Conservation (phyloP, 2,797 vertebrate species). For the Myotis myotis region DNA sequence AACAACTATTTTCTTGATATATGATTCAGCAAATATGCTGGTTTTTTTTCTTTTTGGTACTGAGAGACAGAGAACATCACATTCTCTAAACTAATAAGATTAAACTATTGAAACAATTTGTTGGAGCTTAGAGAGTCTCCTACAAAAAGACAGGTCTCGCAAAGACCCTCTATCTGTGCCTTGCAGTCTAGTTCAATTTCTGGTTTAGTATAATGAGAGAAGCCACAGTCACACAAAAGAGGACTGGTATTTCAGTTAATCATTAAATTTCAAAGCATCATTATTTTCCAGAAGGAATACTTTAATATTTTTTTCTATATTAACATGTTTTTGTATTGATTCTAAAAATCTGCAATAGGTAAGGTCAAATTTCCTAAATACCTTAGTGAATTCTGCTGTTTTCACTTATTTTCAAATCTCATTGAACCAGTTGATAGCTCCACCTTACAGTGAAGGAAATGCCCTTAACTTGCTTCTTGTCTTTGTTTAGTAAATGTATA, state of each 20-base stretch:
- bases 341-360: conserved; percentile 33
- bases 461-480: neutral
- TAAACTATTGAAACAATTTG: conserved; percentile 58
- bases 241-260: conserved; percentile 63
- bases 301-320: conserved; percentile 54
- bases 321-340: conserved; percentile 60
- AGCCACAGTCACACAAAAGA: conserved; percentile 57
- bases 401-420: conserved; percentile 55
- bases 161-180: conserved; percentile 38
- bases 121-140: conserved; percentile 46
- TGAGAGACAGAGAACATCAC: conserved; percentile 27
- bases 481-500: conserved; percentile 56
- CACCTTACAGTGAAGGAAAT: conserved; percentile 33
- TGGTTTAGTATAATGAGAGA: conserved; percentile 59
- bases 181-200: conserved; percentile 55
- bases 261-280: conserved; percentile 62
- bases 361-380: conserved; percentile 41
- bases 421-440: neutral
- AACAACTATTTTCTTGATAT: conserved; percentile 69
- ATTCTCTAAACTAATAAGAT: conserved; percentile 65
- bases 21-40: conserved; percentile 66
- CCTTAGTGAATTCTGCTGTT: conserved; percentile 44
- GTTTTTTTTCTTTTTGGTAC: neutral
- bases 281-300: conserved; percentile 52
- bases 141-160: conserved; percentile 23